Base-by-base conservation (phyloP, 2,888 invertebrate species). In the Zele albiditarsus region DNA sequence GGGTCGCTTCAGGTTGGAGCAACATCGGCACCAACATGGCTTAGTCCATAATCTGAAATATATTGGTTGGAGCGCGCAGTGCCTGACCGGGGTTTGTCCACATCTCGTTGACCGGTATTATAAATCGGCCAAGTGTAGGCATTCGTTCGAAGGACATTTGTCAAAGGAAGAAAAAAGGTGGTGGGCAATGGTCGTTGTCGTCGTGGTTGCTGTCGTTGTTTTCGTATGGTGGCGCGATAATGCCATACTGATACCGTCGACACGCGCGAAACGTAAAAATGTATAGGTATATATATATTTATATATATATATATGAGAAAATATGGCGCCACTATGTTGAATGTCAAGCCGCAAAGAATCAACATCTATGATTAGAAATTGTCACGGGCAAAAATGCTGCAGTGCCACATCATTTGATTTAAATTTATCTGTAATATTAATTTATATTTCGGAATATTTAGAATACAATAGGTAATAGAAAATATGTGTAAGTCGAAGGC, bases 111-210 rank as follows among this genome's bases (percentile, higher is more conserved):
- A 86, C 87, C 86, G 86, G 85, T 85, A 86, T 88, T 88, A 89
- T 89, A 89, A 89, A 89, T 88, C 86, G 89, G 87, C 86, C 85
- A 87, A 87, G 88, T 88, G 88, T 88, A 88, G 88, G 88, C 88
- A 88, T 89, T 88, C 86, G 87, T 85, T 86, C 87, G 86, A 83
- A 20, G 88, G 84, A 89, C 89, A 89, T 89, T 89, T 89, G 88
- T 89, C 89, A 89, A 89, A 89, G 88, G 82, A 86, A 82, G 5
- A 46, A 16, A 46, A n/a, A 16, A 46, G n/a, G 12, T 10, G 68
- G 31, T 68, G 68, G 68, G 28, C 68, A 68, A 62, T 31, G 62
- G 31, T 31, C 38, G 38, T 38, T 38, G 38, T 31, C 31, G 31
- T 31, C 8, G 31, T 31, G 31, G 31, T 60, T 10, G 46, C 16